phyloP scores from a whole-genome alignment of 2,888 invertebrate species.

The Apocheima hispidaria region DNA sequence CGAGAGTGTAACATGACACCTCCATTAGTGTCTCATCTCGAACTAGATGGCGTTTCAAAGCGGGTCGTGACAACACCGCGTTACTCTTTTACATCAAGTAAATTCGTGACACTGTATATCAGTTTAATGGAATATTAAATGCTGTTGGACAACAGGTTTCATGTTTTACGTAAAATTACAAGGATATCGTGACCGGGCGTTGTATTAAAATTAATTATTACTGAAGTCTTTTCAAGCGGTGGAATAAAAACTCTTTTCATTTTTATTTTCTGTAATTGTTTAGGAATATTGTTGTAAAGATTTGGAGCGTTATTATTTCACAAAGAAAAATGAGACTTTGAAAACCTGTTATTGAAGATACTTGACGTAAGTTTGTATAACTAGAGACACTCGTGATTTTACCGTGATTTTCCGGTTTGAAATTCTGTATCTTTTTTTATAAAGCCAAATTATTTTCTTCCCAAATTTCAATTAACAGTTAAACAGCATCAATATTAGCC shows the following conservation, averaged over 20 bases:
- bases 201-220: constrained; percentile 32
- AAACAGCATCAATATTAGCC: too few species aligned
- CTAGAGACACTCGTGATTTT: too few species aligned
- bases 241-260: constrained; percentile 11
- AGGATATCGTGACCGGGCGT: constrained; percentile 28
- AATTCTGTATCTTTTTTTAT: too few species aligned
- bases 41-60: constrained; percentile 61
- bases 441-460: too few species aligned
- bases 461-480: too few species aligned
- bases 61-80: constrained; percentile 38
- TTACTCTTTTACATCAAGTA: constrained; percentile 8
- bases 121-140: constrained; percentile 36
- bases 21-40: constrained; percentile 65
- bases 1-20: constrained; percentile 65
- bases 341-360: too few species aligned
- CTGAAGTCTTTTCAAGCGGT: constrained; percentile 11
- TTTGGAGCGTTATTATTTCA: background rate
- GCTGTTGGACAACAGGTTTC: constrained; percentile 38
- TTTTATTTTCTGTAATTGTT: constrained; percentile 3
- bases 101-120: constrained; percentile 31
- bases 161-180: constrained; percentile 32
- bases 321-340: background rate
- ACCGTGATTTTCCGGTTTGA: too few species aligned
- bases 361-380: too few species aligned
- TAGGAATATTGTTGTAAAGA: background rate